A percentile compares a stretch with the other conserved stretches of the same genome.
phyloP scores from a whole-genome alignment of 2,797 vertebrate species.

The Ctenosaura bakeri region DNA sequence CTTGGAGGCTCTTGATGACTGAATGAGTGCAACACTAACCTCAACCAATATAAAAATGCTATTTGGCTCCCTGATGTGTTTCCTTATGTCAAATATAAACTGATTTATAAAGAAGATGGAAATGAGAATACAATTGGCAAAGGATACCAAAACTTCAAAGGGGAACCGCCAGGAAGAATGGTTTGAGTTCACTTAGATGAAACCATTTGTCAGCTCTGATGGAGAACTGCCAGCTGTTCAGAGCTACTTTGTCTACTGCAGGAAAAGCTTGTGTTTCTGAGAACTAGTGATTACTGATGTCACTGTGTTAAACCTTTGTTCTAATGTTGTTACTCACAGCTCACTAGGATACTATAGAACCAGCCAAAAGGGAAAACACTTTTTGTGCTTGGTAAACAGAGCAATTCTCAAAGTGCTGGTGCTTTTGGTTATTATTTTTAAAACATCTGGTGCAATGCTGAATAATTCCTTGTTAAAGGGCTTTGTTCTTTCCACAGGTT shows the following conservation, averaged over 20 bases:
- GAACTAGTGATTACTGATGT: background rate
- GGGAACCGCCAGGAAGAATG: background rate
- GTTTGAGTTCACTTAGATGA: rapidly evolving
- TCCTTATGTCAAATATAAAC: rapidly evolving
- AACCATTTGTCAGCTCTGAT: background rate
- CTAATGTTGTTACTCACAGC: background rate
- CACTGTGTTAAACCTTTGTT: background rate
- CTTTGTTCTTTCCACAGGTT: background rate
- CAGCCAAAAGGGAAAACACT: background rate
- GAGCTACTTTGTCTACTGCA: background rate
- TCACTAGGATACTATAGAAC: background rate
- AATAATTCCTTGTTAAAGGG: background rate
- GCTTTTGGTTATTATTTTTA: background rate
- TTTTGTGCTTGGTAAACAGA: no score
- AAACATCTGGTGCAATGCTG: background rate
- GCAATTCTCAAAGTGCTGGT: background rate
- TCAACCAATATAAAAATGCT: background rate
- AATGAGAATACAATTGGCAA: background rate
- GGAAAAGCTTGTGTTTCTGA: background rate
- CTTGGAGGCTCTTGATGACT: background rate
- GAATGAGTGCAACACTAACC: background rate
- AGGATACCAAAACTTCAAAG: background rate
- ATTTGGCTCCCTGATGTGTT: rapidly evolving
- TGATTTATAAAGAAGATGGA: no score
- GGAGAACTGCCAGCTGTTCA: background rate